Conservation (phyloP, 2,888 invertebrate species). For the Seira musarum region DNA sequence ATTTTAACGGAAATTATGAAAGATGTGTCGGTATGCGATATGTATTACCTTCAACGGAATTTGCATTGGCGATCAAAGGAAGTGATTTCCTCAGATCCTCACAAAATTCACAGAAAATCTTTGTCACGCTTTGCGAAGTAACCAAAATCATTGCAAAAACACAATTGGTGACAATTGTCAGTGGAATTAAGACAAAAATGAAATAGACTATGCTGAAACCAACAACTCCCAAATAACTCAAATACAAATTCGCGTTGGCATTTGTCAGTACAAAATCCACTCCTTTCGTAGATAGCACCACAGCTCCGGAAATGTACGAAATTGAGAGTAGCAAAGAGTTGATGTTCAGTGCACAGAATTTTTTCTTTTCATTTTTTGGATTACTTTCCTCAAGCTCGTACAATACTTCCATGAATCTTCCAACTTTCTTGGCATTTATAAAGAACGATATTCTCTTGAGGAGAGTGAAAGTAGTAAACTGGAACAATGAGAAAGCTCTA, state of each 20-base stretch:
- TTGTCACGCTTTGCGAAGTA: neutral
- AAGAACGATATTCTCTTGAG: conserved; percentile 16
- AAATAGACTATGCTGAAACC: conserved; percentile 6
- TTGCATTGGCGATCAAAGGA: neutral
- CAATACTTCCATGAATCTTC: conserved; percentile 14
- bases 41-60: too few species aligned
- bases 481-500: neutral
- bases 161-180: conserved; percentile 11
- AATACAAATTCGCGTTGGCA: neutral
- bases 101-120: conserved; percentile 29
- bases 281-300: neutral
- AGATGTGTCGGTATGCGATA: too few species aligned
- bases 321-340: neutral
- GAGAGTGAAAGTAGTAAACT: conserved; percentile 16
- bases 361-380: neutral
- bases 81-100: conserved; percentile 1
- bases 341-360: neutral
- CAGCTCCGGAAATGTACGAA: neutral
- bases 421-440: conserved; percentile 30
- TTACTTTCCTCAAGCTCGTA: neutral
- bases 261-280: conserved; percentile 3
- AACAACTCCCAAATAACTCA: conserved; percentile 6
- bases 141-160: conserved; percentile 10
- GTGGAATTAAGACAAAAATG: conserved; percentile 25
- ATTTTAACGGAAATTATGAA: neutral